Evolutionary conservation across 2,113 vertebrate species (phyloP).

Genomic region (Xenopus borealis): DNA sequence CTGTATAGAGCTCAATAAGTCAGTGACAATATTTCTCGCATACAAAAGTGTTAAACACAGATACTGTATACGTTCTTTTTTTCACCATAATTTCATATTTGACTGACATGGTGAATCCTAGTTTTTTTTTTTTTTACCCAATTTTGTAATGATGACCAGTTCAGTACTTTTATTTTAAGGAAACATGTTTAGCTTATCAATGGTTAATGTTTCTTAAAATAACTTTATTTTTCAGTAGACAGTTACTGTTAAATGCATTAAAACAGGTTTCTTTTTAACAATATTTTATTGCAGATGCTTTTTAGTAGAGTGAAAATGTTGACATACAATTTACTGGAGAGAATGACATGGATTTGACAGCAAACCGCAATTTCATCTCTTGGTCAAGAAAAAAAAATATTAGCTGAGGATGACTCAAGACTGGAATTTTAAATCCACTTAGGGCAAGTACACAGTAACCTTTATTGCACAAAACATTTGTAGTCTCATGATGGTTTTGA

Average conservation of each 20-base stretch:
- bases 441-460: constrained; percentile 2
- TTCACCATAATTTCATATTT: no score
- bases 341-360: constrained; percentile 2
- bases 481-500: not conserved
- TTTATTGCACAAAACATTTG: not conserved
- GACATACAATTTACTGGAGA: constrained; percentile 1
- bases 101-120: no score
- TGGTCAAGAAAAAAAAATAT: not conserved
- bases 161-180: no score
- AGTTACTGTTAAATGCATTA: not conserved
- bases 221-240: no score
- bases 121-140: no score
- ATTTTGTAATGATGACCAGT: no score
- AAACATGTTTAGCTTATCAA: no score
- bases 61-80: no score
- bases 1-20: no score
- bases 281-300: not conserved
- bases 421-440: constrained; percentile 4
- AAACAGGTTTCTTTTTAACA: not conserved
- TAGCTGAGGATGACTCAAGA: not conserved
- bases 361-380: not conserved
- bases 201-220: no score
- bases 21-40: no score
- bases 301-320: not conserved
- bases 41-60: no score